A percentile compares a stretch with the other conserved stretches of the same genome.
phyloP scores from a whole-genome alignment of 2,888 invertebrate genomes.

The Eledona agricola region DNA sequence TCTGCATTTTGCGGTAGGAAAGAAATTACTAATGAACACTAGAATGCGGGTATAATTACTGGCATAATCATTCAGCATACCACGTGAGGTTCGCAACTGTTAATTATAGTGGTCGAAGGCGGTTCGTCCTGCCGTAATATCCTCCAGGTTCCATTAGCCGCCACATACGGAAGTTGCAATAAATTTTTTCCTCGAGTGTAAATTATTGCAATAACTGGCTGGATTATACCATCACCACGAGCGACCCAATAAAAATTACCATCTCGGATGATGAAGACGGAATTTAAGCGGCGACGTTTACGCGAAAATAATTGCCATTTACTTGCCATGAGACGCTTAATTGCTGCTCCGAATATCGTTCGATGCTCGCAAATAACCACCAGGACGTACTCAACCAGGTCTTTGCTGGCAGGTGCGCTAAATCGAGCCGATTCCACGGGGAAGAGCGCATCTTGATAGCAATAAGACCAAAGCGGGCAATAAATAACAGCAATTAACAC shows the following conservation, averaged over 20 bases:
- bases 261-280: neutral
- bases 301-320: too few species aligned
- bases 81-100: constrained; percentile 30
- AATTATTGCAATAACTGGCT: constrained; percentile 31
- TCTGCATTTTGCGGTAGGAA: constrained; percentile 23
- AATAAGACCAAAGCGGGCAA: constrained; percentile 12
- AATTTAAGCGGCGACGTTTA: too few species aligned
- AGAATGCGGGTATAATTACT: constrained; percentile 34
- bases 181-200: constrained; percentile 19
- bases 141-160: constrained; percentile 29
- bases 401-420: neutral
- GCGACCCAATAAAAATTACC: neutral
- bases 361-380: neutral
- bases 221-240: constrained; percentile 6
- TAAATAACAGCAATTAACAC: constrained; percentile 32
- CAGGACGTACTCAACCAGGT: neutral
- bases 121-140: constrained; percentile 32
- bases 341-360: too few species aligned
- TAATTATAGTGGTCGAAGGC: constrained; percentile 32
- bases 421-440: neutral
- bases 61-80: constrained; percentile 28
- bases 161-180: constrained; percentile 29
- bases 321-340: too few species aligned
- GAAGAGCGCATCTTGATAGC: neutral
- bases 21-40: constrained; percentile 24